These are phyloP conservation scores for Notodonta dromedarius DNA, from an alignment of 2,888 invertebrate species.

Conservation along the genomic window DNA sequence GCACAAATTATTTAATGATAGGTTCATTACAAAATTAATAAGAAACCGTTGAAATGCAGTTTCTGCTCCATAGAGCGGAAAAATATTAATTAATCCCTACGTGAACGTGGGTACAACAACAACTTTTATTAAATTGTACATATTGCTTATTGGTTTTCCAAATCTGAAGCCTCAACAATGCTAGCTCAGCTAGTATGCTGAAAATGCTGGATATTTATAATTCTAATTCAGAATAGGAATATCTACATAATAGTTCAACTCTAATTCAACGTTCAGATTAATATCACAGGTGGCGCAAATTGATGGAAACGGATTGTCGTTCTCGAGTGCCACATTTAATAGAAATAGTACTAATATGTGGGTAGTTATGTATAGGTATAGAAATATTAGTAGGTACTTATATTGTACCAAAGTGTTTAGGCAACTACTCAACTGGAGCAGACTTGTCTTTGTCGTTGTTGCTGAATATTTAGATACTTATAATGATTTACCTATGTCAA, in stretches of 20 bases:
- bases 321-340: background rate
- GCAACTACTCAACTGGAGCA: no score
- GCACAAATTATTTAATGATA: slow-evolving; percentile 24
- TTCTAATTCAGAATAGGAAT: no score
- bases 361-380: no score
- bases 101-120: background rate
- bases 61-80: slow-evolving; percentile 43
- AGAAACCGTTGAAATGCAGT: slow-evolving; percentile 41
- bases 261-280: background rate
- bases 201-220: no score
- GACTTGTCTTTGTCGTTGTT: no score
- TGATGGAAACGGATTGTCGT: background rate
- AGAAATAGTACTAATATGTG: background rate
- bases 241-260: background rate
- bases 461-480: no score
- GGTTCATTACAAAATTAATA: slow-evolving; percentile 37
- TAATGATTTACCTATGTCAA: no score
- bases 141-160: background rate
- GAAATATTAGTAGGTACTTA: no score
- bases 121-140: no score
- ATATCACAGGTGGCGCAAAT: slow-evolving; percentile 1
- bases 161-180: background rate
- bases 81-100: slow-evolving; percentile 10
- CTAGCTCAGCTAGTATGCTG: no score
- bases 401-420: no score